Evolutionary conservation across 2,113 vertebrate species (phyloP).

Genomic region (Alligator sinensis): DNA sequence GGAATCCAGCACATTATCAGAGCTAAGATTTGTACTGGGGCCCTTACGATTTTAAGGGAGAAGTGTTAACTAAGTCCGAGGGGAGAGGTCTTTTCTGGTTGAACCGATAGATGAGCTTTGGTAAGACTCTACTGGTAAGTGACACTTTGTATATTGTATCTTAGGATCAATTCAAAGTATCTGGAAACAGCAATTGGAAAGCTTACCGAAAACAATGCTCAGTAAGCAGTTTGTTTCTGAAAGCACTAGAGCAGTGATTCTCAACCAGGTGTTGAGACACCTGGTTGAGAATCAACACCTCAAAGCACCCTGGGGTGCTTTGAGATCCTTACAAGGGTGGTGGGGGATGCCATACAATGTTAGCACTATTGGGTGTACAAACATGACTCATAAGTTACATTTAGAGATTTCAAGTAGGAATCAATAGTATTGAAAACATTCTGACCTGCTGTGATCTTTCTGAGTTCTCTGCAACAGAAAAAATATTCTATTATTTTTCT

Average conservation of each 20-base stretch:
- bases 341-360: too few species aligned
- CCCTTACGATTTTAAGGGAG: constrained; percentile 16
- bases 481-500: too few species aligned
- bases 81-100: constrained; percentile 38
- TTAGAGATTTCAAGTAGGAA: too few species aligned
- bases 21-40: background rate
- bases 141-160: background rate
- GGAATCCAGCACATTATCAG: constrained; percentile 29
- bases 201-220: constrained; percentile 23
- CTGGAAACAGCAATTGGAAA: constrained; percentile 45
- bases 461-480: too few species aligned
- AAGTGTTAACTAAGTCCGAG: background rate
- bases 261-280: too few species aligned
- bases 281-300: too few species aligned
- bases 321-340: too few species aligned
- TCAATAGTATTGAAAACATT: too few species aligned
- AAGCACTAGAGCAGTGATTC: background rate
- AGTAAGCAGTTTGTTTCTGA: background rate
- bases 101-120: constrained; percentile 6
- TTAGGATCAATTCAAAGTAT: background rate
- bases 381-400: too few species aligned
- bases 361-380: too few species aligned
- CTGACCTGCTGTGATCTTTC: too few species aligned
- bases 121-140: constrained; percentile 13
- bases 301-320: too few species aligned